Conservation (phyloP, 2,797 vertebrate species). For the Macroramphosus scolopax region DNA sequence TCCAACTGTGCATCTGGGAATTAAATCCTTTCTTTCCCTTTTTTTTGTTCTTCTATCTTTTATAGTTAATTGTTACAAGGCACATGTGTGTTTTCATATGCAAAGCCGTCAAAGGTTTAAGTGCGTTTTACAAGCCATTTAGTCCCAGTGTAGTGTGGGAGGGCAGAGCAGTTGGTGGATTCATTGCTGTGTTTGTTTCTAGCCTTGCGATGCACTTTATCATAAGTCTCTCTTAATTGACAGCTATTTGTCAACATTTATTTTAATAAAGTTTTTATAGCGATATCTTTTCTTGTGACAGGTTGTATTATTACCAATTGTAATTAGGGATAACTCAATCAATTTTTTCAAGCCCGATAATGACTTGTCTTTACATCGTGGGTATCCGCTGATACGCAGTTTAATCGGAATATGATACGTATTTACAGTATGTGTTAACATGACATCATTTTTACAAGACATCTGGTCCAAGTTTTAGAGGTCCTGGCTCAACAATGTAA, state of each 20-base stretch:
- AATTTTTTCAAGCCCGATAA: no score
- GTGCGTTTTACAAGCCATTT: conserved; percentile 59
- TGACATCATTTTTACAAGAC: no score
- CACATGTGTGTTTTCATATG: conserved; percentile 51
- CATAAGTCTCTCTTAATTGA: conserved; percentile 14
- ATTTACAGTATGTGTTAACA: no score
- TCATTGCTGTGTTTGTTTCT: conserved; percentile 28
- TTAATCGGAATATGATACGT: no score
- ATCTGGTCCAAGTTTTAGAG: no score
- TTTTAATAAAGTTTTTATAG: no score
- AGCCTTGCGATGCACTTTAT: conserved; percentile 7
- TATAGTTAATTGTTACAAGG: conserved; percentile 51
- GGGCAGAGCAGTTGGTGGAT: conserved; percentile 32
- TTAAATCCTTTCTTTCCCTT: conserved; percentile 5
- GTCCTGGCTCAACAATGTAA: no score
- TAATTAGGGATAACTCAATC: no score
- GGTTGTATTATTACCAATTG: no score
- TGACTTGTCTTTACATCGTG: no score
- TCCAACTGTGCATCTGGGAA: conserved; percentile 21
- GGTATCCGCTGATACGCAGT: no score
- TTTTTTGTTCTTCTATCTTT: conserved; percentile 21
- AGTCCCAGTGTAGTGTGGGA: conserved; percentile 44
- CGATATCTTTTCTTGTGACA: no score
- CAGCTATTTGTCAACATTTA: neutral
- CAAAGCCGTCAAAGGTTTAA: conserved; percentile 52